Evolutionary conservation across 2,113 vertebrate genomes (phyloP), one percentile per base, ranked within the genome.

Genomic region (Machaerirhynchus nigripectus): DNA sequence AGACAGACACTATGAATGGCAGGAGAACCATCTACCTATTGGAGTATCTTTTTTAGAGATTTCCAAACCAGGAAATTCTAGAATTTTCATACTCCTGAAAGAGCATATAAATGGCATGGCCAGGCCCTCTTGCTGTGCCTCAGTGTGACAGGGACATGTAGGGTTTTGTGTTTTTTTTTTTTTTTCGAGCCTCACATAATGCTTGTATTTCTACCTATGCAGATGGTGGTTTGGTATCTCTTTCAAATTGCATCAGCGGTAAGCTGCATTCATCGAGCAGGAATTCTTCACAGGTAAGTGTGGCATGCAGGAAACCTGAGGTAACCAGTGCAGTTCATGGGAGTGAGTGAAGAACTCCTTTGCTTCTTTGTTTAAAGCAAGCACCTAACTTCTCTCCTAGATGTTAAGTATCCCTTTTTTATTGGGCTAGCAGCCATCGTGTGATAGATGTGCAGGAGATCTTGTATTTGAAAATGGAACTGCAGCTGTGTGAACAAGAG

Each of bases 151-250:
- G 42, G 42, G 15, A 20, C 0, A 0, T 39, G 42, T 1, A 27
- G n/a, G 27, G 12, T 19, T 89, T 53, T 40, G 31, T 46, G 23
- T 0, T 3, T 60, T 37, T 37, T 8, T 1, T 5, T 9, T 64
- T 77, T 33, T 71, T 91, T 68, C 4, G 11, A 64, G 21, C 40
- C 40, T 93, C 57, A 57, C 7, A 1, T 92, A 55, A 56, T 24
- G 20, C 20, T 65, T 84, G 21, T 85, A 71, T 83, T 96, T 68
- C 79, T 97, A 16, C 88, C 53, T 94, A 37, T 97, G 69, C 89
- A 99, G 99, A 98, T 99, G 96, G 99, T 99, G 67, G 90, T 99
- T 71, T 99, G 99, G 99, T 99, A 99, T 94, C 97, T 99, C n/a
- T 99, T 99, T 96, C 99, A 99, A 96, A 99, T 99, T 90, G 98